Evolutionary conservation across 2,888 invertebrate species (phyloP).

Genomic region (Timema cristinae): DNA sequence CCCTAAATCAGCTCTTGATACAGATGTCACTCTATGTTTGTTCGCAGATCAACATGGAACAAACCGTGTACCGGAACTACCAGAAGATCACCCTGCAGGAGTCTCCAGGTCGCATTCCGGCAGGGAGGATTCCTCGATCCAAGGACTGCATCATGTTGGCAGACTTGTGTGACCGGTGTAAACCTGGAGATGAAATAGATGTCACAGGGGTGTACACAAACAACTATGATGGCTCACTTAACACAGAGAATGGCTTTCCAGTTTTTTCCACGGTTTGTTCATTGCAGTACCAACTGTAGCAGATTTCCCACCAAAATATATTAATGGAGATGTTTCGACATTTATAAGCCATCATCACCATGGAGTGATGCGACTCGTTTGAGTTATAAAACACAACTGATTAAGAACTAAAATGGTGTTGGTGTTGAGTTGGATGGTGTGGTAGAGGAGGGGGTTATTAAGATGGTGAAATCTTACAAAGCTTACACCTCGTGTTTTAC

Average conservation of each 20-base stretch:
- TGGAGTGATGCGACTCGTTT: too few species aligned
- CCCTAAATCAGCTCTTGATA: not conserved
- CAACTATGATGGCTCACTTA: constrained; percentile 95
- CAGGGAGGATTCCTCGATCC: constrained; percentile 94
- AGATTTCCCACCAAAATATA: too few species aligned
- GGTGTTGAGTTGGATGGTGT: too few species aligned
- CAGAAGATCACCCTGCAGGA: constrained; percentile 98
- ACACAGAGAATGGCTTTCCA: constrained; percentile 93
- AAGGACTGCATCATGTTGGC: constrained; percentile 94
- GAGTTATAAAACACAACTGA: too few species aligned
- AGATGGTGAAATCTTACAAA: too few species aligned
- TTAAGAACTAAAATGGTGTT: too few species aligned
- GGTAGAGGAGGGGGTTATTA: too few species aligned
- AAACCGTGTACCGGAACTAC: constrained; percentile 97
- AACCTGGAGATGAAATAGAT: constrained; percentile 98
- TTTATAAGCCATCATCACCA: too few species aligned
- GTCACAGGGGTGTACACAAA: constrained; percentile 94
- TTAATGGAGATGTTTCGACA: too few species aligned
- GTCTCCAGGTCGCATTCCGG: constrained; percentile 95
- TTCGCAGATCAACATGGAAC: constrained; percentile 92
- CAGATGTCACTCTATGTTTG: not conserved
- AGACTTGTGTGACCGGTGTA: constrained; percentile 94
- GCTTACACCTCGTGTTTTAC: too few species aligned
- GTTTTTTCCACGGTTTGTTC: constrained; percentile 86
- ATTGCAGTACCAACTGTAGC: too few species aligned